phyloP scores from a whole-genome alignment of 2,797 vertebrate species.

The Lithobates pipiens region DNA sequence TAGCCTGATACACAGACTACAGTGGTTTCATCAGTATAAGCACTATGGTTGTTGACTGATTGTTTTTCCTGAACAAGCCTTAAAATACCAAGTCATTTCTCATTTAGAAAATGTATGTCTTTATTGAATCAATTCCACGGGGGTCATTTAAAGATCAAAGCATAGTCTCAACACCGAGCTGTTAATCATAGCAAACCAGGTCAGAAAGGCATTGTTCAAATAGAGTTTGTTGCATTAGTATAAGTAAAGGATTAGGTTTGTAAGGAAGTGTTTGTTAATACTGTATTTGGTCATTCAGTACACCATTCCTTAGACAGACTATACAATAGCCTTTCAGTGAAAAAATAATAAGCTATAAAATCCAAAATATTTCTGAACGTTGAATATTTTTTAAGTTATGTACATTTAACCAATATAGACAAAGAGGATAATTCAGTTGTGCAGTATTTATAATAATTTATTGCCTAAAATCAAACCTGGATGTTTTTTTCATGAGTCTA shows the following conservation, averaged over 20 bases:
- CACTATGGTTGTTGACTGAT: constrained; percentile 44
- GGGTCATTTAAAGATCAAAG: constrained; percentile 61
- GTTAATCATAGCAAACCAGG: constrained; percentile 41
- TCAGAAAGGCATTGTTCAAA: constrained; percentile 11
- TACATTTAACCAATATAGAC: too few species aligned
- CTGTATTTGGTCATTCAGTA: neutral
- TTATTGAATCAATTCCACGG: constrained; percentile 55
- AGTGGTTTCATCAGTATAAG: constrained; percentile 48
- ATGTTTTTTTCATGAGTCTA: too few species aligned
- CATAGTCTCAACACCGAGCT: constrained; percentile 34
- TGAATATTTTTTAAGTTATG: too few species aligned
- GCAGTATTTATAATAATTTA: too few species aligned
- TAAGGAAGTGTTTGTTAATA: neutral
- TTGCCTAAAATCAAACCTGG: too few species aligned
- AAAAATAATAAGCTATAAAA: neutral
- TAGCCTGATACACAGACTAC: constrained; percentile 5
- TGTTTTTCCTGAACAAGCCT: constrained; percentile 43
- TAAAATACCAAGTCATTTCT: constrained; percentile 60
- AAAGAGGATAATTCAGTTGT: too few species aligned
- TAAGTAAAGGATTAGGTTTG: constrained; percentile 1
- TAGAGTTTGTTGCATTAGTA: neutral
- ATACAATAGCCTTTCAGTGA: neutral
- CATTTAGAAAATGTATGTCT: constrained; percentile 62
- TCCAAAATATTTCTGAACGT: neutral
- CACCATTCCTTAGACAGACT: neutral